Evolutionary conservation across 2,113 vertebrate species (phyloP), one percentile per base, ranked within the genome.

Genomic region (Mus pahari): DNA sequence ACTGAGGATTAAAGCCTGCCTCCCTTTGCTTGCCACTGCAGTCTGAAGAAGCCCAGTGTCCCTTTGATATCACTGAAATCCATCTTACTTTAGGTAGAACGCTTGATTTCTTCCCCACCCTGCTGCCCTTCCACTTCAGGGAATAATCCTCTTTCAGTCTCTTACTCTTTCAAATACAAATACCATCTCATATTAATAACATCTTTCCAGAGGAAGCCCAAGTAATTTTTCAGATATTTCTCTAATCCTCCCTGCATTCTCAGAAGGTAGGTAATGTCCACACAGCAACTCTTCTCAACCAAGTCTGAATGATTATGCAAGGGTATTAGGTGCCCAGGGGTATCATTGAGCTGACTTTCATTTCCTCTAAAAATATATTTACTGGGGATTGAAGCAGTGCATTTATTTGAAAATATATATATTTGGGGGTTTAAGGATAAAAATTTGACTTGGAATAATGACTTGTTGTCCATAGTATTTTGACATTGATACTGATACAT

Each of bases 71-170:
- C 97, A 92, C 64, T 53, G 74, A 92, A 92, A 96, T 96, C 90
- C 86, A 94, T 94, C 95, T 89, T 70, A 86, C 64, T 95, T 89
- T 82, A 95, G 95, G 92, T 55, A 70, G 90, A 36, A 50, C 62
- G 79, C 91, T 94, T 87, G 96, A 95, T 94, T 95, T 89, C 92
- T 92, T 89, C 28, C 89, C 89, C 90, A 91, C 33, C 24, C 22
- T 22, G 81, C 50, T 81, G 91, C 50, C 75, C 86, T 95, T 97
- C 94, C 86, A 92, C 90, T 97, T 96, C 50, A 66, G 74, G 86
- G 94, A 94, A 97, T 96, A 97, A 98, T 97, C 96, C 97, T 77
- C 95, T 96, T 97, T 97, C 97, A 89, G 75, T 96, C 95, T 96
- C 82, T 94, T 81, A 74, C 90, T 94, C 86, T 95, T 96, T 97